phyloP scores from a whole-genome alignment of 2,797 vertebrate species.

The Pterois miles region DNA sequence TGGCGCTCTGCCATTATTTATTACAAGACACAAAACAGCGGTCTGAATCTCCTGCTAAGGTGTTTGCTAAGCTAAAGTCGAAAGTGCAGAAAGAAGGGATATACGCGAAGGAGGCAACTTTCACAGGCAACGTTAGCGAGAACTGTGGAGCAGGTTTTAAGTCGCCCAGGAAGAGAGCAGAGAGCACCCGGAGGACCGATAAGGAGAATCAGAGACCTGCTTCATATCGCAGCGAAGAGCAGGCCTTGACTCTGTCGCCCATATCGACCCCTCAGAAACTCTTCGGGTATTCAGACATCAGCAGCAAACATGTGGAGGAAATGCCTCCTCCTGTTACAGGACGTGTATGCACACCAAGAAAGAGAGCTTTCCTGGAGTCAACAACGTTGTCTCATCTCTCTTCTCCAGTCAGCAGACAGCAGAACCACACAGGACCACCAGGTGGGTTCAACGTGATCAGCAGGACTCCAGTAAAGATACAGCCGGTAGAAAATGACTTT shows the following conservation, averaged over 20 bases:
- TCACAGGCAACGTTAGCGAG: not conserved
- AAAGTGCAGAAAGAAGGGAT: constrained; percentile 65
- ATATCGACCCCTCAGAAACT: constrained; percentile 57
- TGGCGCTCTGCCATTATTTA: constrained; percentile 36
- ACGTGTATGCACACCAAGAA: not conserved
- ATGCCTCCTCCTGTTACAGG: not conserved
- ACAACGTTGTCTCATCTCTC: not conserved
- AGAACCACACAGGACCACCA: not conserved
- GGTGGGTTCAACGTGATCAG: not conserved
- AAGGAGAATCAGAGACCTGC: constrained; percentile 18
- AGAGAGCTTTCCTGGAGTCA: constrained; percentile 37
- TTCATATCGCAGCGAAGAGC: constrained; percentile 30
- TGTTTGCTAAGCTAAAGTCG: constrained; percentile 82
- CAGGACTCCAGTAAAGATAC: constrained; percentile 34
- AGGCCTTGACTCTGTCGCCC: constrained; percentile 76
- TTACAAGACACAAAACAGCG: not conserved
- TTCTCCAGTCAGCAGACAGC: not conserved
- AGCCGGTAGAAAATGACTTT: not conserved
- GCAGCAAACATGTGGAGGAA: not conserved
- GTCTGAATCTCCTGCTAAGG: constrained; percentile 78
- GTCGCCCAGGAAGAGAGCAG: constrained; percentile 23
- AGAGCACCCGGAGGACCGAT: not conserved
- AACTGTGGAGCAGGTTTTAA: not conserved
- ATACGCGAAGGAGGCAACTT: not conserved
- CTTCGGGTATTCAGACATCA: not conserved